Percentiles rank a stretch among this genome's conserved stretches.
Evolutionary conservation across 2,113 vertebrate genomes (phyloP).

Genomic region (Larimichthys polyactis): DNA sequence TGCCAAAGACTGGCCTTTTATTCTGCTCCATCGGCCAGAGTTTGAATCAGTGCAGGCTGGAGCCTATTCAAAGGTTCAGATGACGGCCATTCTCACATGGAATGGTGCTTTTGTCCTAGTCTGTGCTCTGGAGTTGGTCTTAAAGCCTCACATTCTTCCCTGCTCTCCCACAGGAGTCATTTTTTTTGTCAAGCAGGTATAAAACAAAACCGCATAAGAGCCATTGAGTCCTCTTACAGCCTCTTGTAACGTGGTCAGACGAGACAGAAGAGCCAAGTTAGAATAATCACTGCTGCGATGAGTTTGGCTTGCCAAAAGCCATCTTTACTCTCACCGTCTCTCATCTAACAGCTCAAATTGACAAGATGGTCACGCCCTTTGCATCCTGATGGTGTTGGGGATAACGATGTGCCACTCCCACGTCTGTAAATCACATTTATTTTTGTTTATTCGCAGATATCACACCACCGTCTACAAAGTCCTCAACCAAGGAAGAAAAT

Average conservation of each 20-base stretch:
- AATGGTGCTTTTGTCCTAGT: conserved; percentile 74
- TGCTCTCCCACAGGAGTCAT: conserved; percentile 48
- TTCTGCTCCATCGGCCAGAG: conserved; percentile 78
- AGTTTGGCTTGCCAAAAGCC: conserved; percentile 23
- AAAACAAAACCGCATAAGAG: conserved; percentile 62
- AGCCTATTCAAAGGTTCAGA: conserved; percentile 78
- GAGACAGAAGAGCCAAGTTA: conserved; percentile 29
- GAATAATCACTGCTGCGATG: conserved; percentile 39
- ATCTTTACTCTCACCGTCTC: conserved; percentile 5
- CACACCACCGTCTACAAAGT: conserved; percentile 64
- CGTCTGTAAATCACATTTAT: conserved; percentile 30
- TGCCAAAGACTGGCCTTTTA: conserved; percentile 78
- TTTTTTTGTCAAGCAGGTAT: conserved; percentile 66
- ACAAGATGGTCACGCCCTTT: conserved; percentile 15
- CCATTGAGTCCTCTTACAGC: conserved; percentile 32
- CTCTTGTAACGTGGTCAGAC: conserved; percentile 27
- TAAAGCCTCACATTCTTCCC: conserved; percentile 69
- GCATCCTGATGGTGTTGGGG: conserved; percentile 19
- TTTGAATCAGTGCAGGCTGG: conserved; percentile 77
- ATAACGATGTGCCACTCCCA: conserved; percentile 23
- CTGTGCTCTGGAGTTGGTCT: conserved; percentile 59
- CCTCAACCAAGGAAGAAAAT: conserved; percentile 69
- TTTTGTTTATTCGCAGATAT: conserved; percentile 65
- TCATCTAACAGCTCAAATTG: conserved; percentile 25
- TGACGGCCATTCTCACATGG: conserved; percentile 76